Conservation (phyloP, 2,113 vertebrate species). For the Leptobrachium leishanense region DNA sequence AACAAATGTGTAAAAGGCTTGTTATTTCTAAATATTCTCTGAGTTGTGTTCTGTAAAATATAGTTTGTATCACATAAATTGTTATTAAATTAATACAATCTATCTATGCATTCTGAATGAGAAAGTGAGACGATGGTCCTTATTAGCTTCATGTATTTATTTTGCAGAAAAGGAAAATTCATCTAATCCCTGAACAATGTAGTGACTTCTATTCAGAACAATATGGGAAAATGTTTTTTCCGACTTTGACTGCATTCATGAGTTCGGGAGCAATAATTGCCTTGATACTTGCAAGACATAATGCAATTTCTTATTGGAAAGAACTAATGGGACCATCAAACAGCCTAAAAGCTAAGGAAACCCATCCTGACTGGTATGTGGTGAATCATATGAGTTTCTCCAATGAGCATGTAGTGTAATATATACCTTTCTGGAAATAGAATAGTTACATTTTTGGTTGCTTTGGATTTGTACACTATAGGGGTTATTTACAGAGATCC, state of each 20-base stretch:
- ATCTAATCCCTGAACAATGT: slow-evolving; percentile 89
- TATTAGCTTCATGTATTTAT: slow-evolving; percentile 23
- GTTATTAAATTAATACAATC: too few relatives aligned
- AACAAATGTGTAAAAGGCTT: too few relatives aligned
- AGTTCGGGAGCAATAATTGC: slow-evolving; percentile 87
- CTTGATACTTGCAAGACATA: slow-evolving; percentile 75
- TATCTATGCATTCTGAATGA: too few relatives aligned
- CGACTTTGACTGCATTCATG: slow-evolving; percentile 90
- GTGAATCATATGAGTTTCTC: background rate
- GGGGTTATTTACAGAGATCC: too few relatives aligned
- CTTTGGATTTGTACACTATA: too few relatives aligned
- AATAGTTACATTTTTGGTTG: too few relatives aligned
- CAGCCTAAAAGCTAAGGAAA: slow-evolving; percentile 76
- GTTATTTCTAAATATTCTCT: too few relatives aligned
- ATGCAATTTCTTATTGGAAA: slow-evolving; percentile 84
- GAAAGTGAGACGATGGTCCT: too few relatives aligned
- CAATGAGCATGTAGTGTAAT: too few relatives aligned
- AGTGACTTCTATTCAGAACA: slow-evolving; percentile 91
- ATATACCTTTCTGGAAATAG: too few relatives aligned
- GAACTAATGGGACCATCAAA: slow-evolving; percentile 84
- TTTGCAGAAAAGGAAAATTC: slow-evolving; percentile 81
- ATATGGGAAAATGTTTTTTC: slow-evolving; percentile 86
- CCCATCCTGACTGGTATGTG: slow-evolving; percentile 82
- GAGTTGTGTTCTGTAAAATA: too few relatives aligned
- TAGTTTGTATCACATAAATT: too few relatives aligned